phyloP scores from a whole-genome alignment of 2,888 invertebrate genomes.

The Silvanus unidentatus region DNA sequence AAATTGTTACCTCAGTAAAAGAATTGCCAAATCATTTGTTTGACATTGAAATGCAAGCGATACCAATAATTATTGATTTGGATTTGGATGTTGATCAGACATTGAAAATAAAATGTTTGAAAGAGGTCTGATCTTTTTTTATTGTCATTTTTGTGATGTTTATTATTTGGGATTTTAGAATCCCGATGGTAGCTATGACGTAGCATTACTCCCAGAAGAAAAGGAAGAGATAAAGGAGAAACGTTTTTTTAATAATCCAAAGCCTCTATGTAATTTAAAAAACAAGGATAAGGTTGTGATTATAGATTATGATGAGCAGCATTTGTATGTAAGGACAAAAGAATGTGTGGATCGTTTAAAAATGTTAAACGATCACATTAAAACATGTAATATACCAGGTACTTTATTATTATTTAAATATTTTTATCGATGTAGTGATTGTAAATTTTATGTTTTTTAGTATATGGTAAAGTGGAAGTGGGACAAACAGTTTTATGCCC shows the following conservation, averaged over 20 bases:
- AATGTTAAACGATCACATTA: constrained; percentile 21
- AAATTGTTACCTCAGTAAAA: constrained; percentile 18
- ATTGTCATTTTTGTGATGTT: background rate
- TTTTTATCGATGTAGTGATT: background rate
- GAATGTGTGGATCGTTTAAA: constrained; percentile 23
- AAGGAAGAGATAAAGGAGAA: background rate
- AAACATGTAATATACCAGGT: constrained; percentile 16
- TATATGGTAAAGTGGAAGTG: no score
- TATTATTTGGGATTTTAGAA: background rate
- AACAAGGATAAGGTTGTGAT: constrained; percentile 27
- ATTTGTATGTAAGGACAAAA: constrained; percentile 28
- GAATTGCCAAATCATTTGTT: constrained; percentile 20
- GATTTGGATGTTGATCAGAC: background rate
- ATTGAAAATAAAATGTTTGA: background rate
- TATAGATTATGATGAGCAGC: constrained; percentile 17
- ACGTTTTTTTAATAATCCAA: background rate
- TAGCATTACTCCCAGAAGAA: background rate
- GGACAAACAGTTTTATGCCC: constrained; percentile 30
- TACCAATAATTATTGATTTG: constrained; percentile 15
- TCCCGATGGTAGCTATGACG: background rate
- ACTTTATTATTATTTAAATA: constrained; percentile 5
- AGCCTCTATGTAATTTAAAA: constrained; percentile 14
- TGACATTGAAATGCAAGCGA: constrained; percentile 25
- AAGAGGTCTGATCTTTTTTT: background rate
- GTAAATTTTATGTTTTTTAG: no score